These are phyloP conservation scores for Typhlomys cinereus DNA, from an alignment of 2,113 vertebrate genomes.

Conservation along the genomic window DNA sequence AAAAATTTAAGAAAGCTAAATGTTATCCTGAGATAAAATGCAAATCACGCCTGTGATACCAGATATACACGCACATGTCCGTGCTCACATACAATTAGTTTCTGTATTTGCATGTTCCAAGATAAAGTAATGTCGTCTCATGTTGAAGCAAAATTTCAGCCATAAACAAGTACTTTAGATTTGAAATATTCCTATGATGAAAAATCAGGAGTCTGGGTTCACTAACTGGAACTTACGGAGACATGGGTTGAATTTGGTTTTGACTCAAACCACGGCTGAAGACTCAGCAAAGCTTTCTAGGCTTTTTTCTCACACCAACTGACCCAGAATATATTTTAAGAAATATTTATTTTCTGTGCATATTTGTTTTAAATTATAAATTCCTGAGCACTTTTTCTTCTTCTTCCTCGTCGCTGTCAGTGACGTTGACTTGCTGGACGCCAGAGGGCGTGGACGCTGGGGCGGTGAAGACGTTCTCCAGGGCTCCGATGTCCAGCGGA, in stretches of 20 bases:
- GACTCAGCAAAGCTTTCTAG: slow-evolving; percentile 54
- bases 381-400: slow-evolving; percentile 85
- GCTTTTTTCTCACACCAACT: slow-evolving; percentile 72
- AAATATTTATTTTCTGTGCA: slow-evolving; percentile 81
- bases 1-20: slow-evolving; percentile 58
- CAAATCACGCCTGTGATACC: slow-evolving; percentile 52
- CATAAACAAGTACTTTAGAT: slow-evolving; percentile 69
- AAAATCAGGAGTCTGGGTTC: slow-evolving; percentile 49
- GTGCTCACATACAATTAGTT: slow-evolving; percentile 20
- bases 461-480: slow-evolving; percentile 83
- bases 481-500: slow-evolving; percentile 72
- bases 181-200: slow-evolving; percentile 67
- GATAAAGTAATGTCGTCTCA: slow-evolving; percentile 58
- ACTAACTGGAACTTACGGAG: slow-evolving; percentile 58
- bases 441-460: slow-evolving; percentile 77
- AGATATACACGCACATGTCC: slow-evolving; percentile 17
- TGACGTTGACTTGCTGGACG: slow-evolving; percentile 83
- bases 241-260: slow-evolving; percentile 31
- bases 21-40: slow-evolving; percentile 55
- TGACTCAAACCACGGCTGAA: slow-evolving; percentile 68
- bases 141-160: slow-evolving; percentile 60
- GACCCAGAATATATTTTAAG: slow-evolving; percentile 78
- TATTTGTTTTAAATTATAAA: slow-evolving; percentile 82
- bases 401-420: slow-evolving; percentile 84
- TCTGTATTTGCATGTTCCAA: slow-evolving; percentile 52